Evolutionary conservation across 2,113 vertebrate species (phyloP).

Genomic region (Dipodomys ordii): DNA sequence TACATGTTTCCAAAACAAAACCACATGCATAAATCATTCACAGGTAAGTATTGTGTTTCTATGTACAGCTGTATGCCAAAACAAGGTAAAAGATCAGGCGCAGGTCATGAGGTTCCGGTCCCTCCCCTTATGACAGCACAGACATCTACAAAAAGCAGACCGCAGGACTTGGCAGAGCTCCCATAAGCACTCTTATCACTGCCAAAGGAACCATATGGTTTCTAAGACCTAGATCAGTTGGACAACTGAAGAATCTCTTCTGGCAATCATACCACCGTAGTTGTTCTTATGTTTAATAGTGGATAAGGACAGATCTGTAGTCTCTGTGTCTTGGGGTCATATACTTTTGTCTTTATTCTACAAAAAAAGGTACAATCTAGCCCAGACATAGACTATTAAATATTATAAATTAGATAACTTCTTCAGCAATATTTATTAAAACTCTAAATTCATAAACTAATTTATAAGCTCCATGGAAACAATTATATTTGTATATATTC

Average conservation of each 20-base stretch:
- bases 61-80: neutral
- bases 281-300: neutral
- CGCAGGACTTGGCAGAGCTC: neutral
- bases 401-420: neutral
- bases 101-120: neutral
- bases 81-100: neutral
- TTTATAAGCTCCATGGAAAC: neutral
- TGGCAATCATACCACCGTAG: neutral
- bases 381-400: neutral
- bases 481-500: neutral
- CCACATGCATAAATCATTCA: neutral
- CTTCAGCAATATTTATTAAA: conserved; percentile 23
- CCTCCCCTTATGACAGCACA: neutral
- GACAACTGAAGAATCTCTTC: neutral
- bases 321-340: conserved; percentile 6
- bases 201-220: neutral
- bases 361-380: conserved; percentile 29
- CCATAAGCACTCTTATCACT: neutral
- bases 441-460: conserved; percentile 33
- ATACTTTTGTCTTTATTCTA: neutral
- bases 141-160: neutral
- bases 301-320: conserved; percentile 23
- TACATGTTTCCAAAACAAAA: conserved; percentile 11
- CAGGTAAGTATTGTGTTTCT: neutral
- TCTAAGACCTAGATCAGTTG: neutral